Base-by-base conservation (phyloP, 2,888 invertebrate genomes). In the Hesperia comma region DNA sequence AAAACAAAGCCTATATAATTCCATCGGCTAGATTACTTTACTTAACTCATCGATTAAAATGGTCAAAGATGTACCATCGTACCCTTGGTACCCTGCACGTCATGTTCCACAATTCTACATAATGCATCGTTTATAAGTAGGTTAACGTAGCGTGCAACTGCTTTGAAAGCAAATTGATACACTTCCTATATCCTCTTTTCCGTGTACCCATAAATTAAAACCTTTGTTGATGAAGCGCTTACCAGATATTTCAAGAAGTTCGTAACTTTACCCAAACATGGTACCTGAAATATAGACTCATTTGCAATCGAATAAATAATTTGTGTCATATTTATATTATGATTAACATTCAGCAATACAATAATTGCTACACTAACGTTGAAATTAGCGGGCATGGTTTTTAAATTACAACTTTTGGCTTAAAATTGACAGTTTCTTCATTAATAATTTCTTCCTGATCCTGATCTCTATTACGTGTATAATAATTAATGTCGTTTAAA, bases 91-190 rank as follows among this genome's bases (percentile, higher is more conserved):
- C 57, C 57, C 32, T 43, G 40, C 21, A 57, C 63, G 40, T 64
- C 37, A 51, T 40, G 49, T 56, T 26, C 51, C 26, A 57, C 51
- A 57, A 32, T 51, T 32, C 3, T 57, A 51, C 40, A 57, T 49
- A 57, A 57, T 51, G 19, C 57, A 41, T 41, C 53, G 41, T 40
- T 40, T 15, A 63, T 63, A 64, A 58, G 64, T 58, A 53, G 64
- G 64, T 58, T 64, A 64, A 64, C 26, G 53, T 64, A 64, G 64
- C 64, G 64, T 64, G 64, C 64, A 64, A 21, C 64, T 58, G 54
- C 26, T 58, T 64, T 64, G 58, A 64, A 60, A 60, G 58, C 64
- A 43, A 54, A 66, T 60, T 60, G 51, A 41, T 64, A 33, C 21
- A 58, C 54, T 66, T 66, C 66, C 66, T 66, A 60, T 33, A 66